Conservation (phyloP, 2,888 invertebrate genomes). For the Geotrupes spiniger region DNA sequence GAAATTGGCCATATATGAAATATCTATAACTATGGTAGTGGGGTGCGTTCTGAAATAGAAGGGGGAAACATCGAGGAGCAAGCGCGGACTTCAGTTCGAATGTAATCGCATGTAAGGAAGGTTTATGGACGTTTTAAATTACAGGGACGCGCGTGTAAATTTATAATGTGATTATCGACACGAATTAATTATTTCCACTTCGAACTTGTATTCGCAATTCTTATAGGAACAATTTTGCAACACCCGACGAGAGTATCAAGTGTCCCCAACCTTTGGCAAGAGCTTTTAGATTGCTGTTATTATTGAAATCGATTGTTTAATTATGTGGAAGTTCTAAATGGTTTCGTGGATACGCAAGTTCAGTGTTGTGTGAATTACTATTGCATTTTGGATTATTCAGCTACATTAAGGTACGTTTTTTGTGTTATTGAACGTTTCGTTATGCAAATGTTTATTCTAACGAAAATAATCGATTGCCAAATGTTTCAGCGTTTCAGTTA, state of each 20-base stretch:
- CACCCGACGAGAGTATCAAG: no score
- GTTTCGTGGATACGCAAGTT: constrained; percentile 29
- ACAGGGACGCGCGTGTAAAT: constrained; percentile 21
- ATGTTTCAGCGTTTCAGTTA: no score
- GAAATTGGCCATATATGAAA: constrained; percentile 34
- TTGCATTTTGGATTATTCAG: constrained; percentile 33
- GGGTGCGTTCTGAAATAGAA: constrained; percentile 27
- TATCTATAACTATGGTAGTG: constrained; percentile 34
- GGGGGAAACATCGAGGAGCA: constrained; percentile 31
- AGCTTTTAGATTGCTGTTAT: constrained; percentile 6
- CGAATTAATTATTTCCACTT: constrained; percentile 11
- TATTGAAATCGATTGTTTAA: constrained; percentile 26
- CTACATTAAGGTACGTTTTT: constrained; percentile 32
- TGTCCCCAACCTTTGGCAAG: no score
- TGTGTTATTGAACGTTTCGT: not conserved
- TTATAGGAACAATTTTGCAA: no score
- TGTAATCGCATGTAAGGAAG: constrained; percentile 20
- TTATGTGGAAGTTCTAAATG: constrained; percentile 31
- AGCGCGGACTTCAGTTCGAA: constrained; percentile 34
- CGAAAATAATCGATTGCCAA: no score
- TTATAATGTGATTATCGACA: constrained; percentile 14
- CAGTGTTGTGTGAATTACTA: constrained; percentile 33
- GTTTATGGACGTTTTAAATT: constrained; percentile 17
- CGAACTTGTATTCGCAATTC: no score
- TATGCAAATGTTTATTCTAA: no score